These are phyloP conservation scores for Brachystomella parvula DNA, from an alignment of 1,140 invertebrate genomes.

Conservation along the genomic window DNA sequence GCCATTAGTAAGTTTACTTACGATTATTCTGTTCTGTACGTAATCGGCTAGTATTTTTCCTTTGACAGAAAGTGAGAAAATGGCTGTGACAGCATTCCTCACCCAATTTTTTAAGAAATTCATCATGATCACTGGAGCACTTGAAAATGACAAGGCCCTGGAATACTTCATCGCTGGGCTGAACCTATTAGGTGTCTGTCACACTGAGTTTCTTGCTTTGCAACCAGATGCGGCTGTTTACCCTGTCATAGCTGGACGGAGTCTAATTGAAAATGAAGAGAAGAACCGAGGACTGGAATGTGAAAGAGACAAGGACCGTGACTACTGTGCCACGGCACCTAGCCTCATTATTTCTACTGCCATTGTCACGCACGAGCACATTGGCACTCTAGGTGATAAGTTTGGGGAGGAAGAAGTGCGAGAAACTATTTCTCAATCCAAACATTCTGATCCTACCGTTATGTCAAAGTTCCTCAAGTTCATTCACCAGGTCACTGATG, in stretches of 20 bases:
- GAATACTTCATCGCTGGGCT: not conserved
- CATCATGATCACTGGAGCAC: not conserved
- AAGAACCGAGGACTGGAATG: not conserved
- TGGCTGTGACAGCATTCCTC: not conserved
- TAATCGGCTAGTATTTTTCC: not conserved
- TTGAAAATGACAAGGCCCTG: not conserved
- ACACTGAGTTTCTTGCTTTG: not conserved
- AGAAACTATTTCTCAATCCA: too few species aligned
- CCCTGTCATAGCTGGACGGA: not conserved
- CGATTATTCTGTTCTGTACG: too few species aligned
- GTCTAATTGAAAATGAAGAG: not conserved
- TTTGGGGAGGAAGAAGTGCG: too few species aligned
- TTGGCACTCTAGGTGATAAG: not conserved
- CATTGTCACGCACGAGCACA: constrained; percentile 1
- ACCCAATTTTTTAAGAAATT: not conserved
- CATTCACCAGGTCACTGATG: too few species aligned
- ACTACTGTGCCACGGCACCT: too few species aligned
- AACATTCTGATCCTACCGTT: too few species aligned
- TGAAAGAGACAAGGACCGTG: too few species aligned
- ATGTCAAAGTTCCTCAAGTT: too few species aligned
- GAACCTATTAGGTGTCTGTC: not conserved
- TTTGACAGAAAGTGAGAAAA: not conserved
- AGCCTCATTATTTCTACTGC: not conserved
- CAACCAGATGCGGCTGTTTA: not conserved
- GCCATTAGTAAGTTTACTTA: not conserved